phyloP scores from a whole-genome alignment of 37 sponge, comb jelly and placozoan genomes.

The Ephydatia muelleri region DNA sequence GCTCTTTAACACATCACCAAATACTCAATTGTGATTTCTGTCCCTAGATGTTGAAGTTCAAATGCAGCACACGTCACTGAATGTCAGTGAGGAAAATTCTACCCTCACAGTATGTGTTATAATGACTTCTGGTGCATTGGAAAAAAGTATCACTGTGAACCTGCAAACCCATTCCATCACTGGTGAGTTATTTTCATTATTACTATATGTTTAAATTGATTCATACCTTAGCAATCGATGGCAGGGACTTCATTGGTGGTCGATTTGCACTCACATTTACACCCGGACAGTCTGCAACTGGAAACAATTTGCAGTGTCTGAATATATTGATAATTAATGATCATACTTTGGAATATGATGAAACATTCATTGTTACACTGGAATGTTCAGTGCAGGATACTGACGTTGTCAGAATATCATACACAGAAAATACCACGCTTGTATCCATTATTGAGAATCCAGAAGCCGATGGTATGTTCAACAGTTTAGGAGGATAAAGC shows the following conservation, averaged over 20 bases:
- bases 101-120: not conserved
- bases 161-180: not conserved
- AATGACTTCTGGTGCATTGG: not conserved
- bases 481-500: too few relatives aligned
- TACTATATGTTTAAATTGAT: not conserved
- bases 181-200: too few relatives aligned
- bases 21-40: too few relatives aligned
- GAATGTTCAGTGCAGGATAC: not conserved
- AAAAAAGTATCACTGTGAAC: not conserved
- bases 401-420: not conserved
- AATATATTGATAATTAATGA: not conserved
- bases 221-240: not conserved
- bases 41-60: not conserved
- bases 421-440: not conserved
- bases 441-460: not conserved
- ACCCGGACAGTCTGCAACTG: not conserved
- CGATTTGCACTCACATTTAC: not conserved
- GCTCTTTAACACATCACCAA: too few relatives aligned
- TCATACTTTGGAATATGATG: not conserved
- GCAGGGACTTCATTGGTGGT: not conserved
- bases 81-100: not conserved
- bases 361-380: not conserved
- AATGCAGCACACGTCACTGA: not conserved
- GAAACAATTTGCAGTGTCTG: not conserved
- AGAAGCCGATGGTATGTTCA: too few relatives aligned